Evolutionary conservation across 1,140 invertebrate genomes (phyloP).

Genomic region (Dysdera silvatica): DNA sequence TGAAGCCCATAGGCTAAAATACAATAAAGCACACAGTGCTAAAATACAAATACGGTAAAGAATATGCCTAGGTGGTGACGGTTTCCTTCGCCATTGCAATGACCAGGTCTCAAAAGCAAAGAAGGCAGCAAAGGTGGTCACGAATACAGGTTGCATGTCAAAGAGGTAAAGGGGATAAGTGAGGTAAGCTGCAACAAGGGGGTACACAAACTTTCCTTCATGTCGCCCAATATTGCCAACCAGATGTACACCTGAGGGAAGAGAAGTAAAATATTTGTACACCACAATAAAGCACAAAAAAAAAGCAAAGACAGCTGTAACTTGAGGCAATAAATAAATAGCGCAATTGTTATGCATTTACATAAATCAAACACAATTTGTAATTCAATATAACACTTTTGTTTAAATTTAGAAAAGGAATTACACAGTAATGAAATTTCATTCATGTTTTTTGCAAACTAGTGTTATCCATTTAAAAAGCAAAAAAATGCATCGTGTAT

Average conservation of each 20-base stretch:
- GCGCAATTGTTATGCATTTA: too few species aligned
- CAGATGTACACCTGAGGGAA: constrained; percentile 65
- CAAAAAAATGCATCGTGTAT: too few species aligned
- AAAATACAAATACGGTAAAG: constrained; percentile 47
- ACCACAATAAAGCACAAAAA: too few species aligned
- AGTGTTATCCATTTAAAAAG: too few species aligned
- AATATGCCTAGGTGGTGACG: constrained; percentile 48
- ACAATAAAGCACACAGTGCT: constrained; percentile 55
- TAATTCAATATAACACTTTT: too few species aligned
- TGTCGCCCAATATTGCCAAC: constrained; percentile 83
- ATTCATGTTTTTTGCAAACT: too few species aligned
- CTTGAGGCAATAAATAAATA: too few species aligned
- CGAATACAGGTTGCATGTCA: constrained; percentile 50
- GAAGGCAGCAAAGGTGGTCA: constrained; percentile 25
- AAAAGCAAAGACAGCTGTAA: too few species aligned
- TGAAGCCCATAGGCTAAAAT: constrained; percentile 61
- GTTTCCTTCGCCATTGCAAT: constrained; percentile 66
- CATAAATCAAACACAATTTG: too few species aligned
- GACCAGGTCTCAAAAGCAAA: constrained; percentile 46
- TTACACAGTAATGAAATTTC: too few species aligned
- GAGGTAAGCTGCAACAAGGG: constrained; percentile 60
- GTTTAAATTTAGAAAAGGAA: too few species aligned
- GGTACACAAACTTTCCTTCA: constrained; percentile 57
- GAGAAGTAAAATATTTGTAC: too few species aligned
- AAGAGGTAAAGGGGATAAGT: constrained; percentile 55